A percentile compares a stretch with the other conserved stretches of the same genome.
These are phyloP conservation scores for Saccopteryx bilineata DNA, from an alignment of 2,113 vertebrate species.

Conservation along the genomic window DNA sequence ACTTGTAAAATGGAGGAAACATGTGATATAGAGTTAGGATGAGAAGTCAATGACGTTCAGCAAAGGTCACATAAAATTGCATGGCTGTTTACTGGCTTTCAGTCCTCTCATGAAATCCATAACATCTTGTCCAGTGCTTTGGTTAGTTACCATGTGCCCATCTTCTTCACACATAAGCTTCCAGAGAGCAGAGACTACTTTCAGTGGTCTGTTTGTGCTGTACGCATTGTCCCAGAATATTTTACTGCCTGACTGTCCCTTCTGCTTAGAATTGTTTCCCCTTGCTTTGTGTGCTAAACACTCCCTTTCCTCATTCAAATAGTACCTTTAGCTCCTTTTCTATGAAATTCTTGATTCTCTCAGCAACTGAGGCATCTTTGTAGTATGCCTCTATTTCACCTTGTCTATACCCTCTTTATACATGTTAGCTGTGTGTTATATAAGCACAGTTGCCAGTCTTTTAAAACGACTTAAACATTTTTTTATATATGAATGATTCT, in stretches of 20 bases:
- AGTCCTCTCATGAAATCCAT: not conserved
- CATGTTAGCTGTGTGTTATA: not conserved
- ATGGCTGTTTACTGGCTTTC: not conserved
- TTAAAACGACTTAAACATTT: not conserved
- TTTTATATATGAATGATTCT: no score
- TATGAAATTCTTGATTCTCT: not conserved
- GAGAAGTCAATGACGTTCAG: not conserved
- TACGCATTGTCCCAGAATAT: not conserved
- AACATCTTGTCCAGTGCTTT: not conserved
- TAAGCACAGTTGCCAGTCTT: not conserved
- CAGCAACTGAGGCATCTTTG: not conserved
- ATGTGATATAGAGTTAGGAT: not conserved
- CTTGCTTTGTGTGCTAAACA: not conserved
- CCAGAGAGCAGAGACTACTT: not conserved
- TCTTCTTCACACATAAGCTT: not conserved
- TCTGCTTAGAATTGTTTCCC: not conserved
- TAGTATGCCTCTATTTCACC: not conserved
- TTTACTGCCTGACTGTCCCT: not conserved
- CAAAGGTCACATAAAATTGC: not conserved
- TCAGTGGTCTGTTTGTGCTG: not conserved
- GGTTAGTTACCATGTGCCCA: not conserved
- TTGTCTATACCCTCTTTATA: not conserved
- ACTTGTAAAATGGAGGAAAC: not conserved
- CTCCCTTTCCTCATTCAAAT: not conserved
- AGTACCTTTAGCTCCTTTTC: not conserved